These are phyloP conservation scores for Chiroxiphia lanceolata DNA, from an alignment of 2,797 vertebrate species.

Conservation along the genomic window DNA sequence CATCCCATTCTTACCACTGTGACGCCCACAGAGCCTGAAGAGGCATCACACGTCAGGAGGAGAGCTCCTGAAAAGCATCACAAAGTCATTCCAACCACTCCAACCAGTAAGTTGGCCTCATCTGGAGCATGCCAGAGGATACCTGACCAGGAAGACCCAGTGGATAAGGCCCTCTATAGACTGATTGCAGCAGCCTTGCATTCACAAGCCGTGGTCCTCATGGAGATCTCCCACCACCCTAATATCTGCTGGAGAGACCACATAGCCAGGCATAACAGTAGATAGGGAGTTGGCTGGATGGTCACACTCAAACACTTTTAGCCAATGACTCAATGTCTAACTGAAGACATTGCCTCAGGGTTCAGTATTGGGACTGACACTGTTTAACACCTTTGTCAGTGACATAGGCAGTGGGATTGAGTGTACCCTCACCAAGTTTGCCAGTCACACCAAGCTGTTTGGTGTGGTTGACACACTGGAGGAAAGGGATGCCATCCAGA, in stretches of 20 bases:
- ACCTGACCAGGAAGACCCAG: neutral
- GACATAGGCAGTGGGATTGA: no score
- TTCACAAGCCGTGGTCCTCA: neutral
- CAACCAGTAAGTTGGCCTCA: neutral
- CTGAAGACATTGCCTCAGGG: no score
- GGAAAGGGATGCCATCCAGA: no score
- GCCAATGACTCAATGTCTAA: neutral
- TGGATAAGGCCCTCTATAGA: neutral
- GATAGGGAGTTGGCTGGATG: neutral
- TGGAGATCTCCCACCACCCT: neutral
- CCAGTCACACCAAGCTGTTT: no score
- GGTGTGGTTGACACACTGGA: no score
- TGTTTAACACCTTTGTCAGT: neutral
- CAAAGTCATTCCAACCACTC: neutral
- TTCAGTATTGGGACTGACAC: no score
- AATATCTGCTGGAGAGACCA: neutral
- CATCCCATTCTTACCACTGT: rapidly evolving
- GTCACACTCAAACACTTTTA: neutral
- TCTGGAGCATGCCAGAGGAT: neutral
- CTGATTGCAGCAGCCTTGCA: neutral
- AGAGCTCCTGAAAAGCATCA: neutral
- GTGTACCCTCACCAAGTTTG: no score
- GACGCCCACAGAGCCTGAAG: neutral
- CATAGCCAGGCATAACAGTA: neutral
- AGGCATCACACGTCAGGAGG: neutral